Evolutionary conservation across 2,797 vertebrate genomes (phyloP).

Genomic region (Poeciliopsis gracilis): DNA sequence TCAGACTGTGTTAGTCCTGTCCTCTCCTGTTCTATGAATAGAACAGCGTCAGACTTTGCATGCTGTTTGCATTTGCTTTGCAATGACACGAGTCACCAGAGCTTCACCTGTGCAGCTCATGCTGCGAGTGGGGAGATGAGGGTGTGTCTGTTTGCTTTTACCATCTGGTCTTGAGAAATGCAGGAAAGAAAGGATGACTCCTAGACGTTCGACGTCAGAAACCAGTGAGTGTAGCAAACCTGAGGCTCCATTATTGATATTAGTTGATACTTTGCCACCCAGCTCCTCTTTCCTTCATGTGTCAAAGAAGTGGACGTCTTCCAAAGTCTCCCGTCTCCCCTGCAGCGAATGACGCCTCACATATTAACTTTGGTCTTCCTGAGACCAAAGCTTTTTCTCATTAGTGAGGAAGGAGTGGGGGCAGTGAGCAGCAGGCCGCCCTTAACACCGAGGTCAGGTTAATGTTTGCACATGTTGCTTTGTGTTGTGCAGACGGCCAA

Average conservation of each 20-base stretch:
- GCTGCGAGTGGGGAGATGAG: constrained; percentile 3
- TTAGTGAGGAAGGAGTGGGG: constrained; percentile 21
- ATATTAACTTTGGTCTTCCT: constrained; percentile 17
- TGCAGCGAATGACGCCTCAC: neutral
- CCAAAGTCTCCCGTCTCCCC: neutral
- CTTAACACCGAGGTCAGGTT: constrained; percentile 15
- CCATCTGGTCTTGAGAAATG: neutral
- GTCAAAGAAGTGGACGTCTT: constrained; percentile 31
- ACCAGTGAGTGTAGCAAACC: neutral
- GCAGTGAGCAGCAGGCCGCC: constrained; percentile 11
- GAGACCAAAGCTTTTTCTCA: constrained; percentile 37
- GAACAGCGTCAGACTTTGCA: constrained; percentile 20
- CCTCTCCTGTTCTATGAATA: constrained; percentile 5
- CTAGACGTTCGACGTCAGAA: neutral
- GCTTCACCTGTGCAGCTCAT: constrained; percentile 8
- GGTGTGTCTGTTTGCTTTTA: constrained; percentile 20
- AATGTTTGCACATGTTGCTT: neutral
- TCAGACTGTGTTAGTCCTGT: neutral
- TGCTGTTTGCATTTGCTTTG: constrained; percentile 39
- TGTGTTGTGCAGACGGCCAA: neutral
- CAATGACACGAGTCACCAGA: neutral
- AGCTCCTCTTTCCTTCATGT: constrained; percentile 3
- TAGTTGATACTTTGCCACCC: constrained; percentile 20
- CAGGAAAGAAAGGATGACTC: neutral
- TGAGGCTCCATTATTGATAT: constrained; percentile 4